Base-by-base conservation (phyloP, 1,140 invertebrate species). In the Capitella teleta region DNA sequence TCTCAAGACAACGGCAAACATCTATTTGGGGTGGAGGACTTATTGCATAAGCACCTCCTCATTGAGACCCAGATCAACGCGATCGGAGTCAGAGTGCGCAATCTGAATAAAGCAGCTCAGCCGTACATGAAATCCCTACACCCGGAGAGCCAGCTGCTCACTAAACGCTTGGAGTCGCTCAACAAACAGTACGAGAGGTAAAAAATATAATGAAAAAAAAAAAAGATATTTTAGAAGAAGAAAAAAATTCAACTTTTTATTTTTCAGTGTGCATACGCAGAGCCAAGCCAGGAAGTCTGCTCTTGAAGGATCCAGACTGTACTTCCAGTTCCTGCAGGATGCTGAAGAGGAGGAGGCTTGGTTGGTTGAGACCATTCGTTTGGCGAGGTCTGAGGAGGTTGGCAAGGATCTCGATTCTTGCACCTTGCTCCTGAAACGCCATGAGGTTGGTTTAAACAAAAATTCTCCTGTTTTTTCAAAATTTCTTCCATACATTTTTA, bases 341-440 rank as follows among this genome's bases (percentile, higher is more conserved):
- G 80, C 96, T 59, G 93, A 98, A 68, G 93, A 98, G 66, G 95
- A 98, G 71, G 90, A 96, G 58, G 86, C 91, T 3, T 99, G 94
- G 94, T 95, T 98, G 55, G 87, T 91, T 57, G 90, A 94, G 70
- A 89, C 90, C 74, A 84, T 86, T 0, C 95, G 92, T 85, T 70
- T 95, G 21, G 80, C 87, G 6, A 91, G 96, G 61, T 92, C 93
- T 61, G 86, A 94, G 62, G 57, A 56, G 26, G 82, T 85, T 0
- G 89, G 88, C 1, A 95, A 95, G 69, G 93, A 98, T 72, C 72
- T 98, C 18, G 76, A 86, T 38, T 89, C 85, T 0, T 87, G 94
- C 3, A 78, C 90, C 40, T 86, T 87, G 21, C 70, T 95, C 28
- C 82, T 92, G 54, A 91, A 95, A 66, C 95, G 95, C 62, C 93